These are phyloP conservation scores for Siderastrea radians DNA, from an alignment of 92 coral and sea anemone species.

Conservation along the genomic window DNA sequence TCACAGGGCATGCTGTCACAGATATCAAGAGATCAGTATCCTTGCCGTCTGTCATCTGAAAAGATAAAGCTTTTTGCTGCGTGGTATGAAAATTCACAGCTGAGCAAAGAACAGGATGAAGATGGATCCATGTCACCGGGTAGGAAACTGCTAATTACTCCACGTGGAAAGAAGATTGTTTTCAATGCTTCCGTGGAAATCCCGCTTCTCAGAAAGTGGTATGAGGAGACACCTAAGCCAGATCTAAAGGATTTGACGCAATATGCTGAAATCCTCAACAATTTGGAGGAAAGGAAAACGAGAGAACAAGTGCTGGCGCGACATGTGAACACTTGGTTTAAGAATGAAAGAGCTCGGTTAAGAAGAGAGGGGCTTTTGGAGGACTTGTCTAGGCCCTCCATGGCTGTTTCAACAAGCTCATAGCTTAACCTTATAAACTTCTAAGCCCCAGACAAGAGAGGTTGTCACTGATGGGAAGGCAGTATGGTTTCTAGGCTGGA, in stretches of 20 bases:
- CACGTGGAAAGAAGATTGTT: slow-evolving; percentile 95
- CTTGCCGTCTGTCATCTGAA: slow-evolving; percentile 91
- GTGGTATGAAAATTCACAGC: slow-evolving; percentile 93
- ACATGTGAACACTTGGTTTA: slow-evolving; percentile 98
- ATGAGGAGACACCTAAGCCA: slow-evolving; percentile 91
- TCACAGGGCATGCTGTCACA: slow-evolving; percentile 96
- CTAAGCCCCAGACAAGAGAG: no score
- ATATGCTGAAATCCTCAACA: slow-evolving; percentile 84
- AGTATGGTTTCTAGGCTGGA: no score
- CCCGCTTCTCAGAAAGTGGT: slow-evolving; percentile 91
- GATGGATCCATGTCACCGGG: slow-evolving; percentile 71
- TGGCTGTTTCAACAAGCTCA: slow-evolving; percentile 73
- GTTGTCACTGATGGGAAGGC: no score
- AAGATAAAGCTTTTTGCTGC: slow-evolving; percentile 94
- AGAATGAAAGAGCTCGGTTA: slow-evolving; percentile 94
- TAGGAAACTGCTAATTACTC: slow-evolving; percentile 72
- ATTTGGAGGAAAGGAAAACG: slow-evolving; percentile 82
- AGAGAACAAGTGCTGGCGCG: slow-evolving; percentile 85
- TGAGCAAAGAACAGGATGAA: slow-evolving; percentile 78
- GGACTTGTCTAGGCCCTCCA: slow-evolving; percentile 90
- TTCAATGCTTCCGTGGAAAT: slow-evolving; percentile 89
- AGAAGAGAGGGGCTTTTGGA: slow-evolving; percentile 84
- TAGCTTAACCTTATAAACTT: neutral
- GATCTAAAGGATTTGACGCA: slow-evolving; percentile 81
- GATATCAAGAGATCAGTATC: slow-evolving; percentile 97